phyloP scores from a whole-genome alignment of 2,888 invertebrate genomes.

The Nephrocerus scutellatus region DNA sequence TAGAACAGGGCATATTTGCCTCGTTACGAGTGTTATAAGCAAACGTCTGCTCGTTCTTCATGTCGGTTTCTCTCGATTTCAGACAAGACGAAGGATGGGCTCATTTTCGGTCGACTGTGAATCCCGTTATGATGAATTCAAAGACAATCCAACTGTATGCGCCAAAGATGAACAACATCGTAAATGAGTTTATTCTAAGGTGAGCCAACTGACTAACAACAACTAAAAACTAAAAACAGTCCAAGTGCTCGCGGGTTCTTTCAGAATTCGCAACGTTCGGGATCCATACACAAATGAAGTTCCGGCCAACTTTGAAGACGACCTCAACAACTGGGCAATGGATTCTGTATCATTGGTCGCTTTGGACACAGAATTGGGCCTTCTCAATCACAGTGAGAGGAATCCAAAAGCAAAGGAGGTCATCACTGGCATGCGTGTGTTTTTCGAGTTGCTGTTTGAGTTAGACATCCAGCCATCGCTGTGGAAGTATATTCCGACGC shows the following conservation, averaged over 20 bases:
- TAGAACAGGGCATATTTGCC: too few species aligned
- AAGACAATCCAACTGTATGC: constrained; percentile 51
- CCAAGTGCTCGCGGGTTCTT: too few species aligned
- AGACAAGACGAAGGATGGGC: constrained; percentile 61
- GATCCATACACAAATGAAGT: constrained; percentile 33
- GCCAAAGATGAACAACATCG: constrained; percentile 48
- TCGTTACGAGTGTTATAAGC: too few species aligned
- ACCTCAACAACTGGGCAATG: constrained; percentile 52
- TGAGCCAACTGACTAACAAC: too few species aligned
- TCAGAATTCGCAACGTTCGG: constrained; percentile 31
- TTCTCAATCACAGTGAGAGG: constrained; percentile 22
- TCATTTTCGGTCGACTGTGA: constrained; percentile 56
- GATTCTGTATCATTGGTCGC: constrained; percentile 47
- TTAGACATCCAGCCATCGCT: constrained; percentile 32
- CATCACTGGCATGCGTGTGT: constrained; percentile 20
- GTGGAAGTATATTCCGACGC: constrained; percentile 28
- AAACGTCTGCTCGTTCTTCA: not conserved
- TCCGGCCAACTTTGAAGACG: constrained; percentile 46
- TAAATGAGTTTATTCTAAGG: constrained; percentile 31
- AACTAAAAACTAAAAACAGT: too few species aligned
- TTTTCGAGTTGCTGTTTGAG: constrained; percentile 24
- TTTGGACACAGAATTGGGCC: constrained; percentile 35
- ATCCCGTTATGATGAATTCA: constrained; percentile 58
- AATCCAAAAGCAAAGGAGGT: constrained; percentile 24
- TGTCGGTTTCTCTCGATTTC: constrained; percentile 17